Evolutionary conservation across 2,797 vertebrate genomes (phyloP), one percentile per base, ranked within the genome.

Genomic region (Gymnothorax javanicus): DNA sequence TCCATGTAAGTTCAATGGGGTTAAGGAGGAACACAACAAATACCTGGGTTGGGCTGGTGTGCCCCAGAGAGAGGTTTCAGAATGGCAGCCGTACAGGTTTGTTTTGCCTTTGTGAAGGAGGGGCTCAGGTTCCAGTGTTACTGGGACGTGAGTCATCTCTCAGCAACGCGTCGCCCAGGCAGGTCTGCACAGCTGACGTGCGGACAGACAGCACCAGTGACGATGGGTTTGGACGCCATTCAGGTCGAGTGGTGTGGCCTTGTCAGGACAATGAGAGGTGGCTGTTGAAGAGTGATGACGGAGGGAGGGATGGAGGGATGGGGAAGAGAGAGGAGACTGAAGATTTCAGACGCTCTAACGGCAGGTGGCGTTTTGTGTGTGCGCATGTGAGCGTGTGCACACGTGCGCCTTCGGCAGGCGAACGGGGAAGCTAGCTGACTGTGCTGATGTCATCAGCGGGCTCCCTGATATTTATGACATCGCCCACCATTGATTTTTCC

Each of bases 311-410:
- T 5, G 56, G 58, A 7, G 27, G 8, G 25, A 20, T 15, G 33
- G 0, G 27, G 57, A 59, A 8, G 20, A 54, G 56, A 12, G 27
- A 4, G 25, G 62, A 7, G n/a, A 75, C 71, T 50, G 57, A 62
- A 43, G 56, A 25, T 25, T 58, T n/a, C 58, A 33, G 56, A 43
- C 15, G 50, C 27, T 52, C 60, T 71, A 1, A 2, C 33, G 33
- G 71, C n/a, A 54, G 62, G 17, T 86, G 50, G 67, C n/a, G 58
- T 12, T 56, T 60, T 83, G 58, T 83, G 62, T 82, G 25, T 59
- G 69, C 54, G 23, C 43, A 75, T 88, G 62, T 85, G 75, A 69
- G 59, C 33, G 60, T 82, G 43, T 25, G 84, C 27, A 13, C 64
- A 82, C 79, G 15, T 67, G 57, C 20, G 56, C 82, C 57, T 84